Evolutionary conservation across 2,888 invertebrate genomes (phyloP), one percentile per base, ranked within the genome.

Genomic region (Orthosia incerta): DNA sequence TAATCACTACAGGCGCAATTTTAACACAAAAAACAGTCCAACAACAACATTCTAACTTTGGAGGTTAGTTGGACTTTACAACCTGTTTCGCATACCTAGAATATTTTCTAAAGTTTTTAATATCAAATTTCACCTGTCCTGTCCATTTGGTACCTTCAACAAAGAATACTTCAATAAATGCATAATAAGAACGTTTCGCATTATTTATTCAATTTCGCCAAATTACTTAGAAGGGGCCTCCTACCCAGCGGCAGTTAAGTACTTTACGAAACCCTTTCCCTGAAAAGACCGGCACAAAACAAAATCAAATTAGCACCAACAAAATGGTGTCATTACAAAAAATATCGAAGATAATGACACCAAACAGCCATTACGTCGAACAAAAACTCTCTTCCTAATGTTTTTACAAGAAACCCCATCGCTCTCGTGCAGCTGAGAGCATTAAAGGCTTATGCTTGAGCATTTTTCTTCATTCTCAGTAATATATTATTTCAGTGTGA

Each of bases 391-490:
- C 53, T 57, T 68, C 65, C 56, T 79, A 79, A 83, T 84, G 82
- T 82, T 84, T 82, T 82, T 79, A 79, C 79, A 79, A 71, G 78
- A 57, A 79, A 83, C 77, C 77, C 76, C 83, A 73, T 71, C 71
- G 76, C 78, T 79, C 79, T 74, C 56, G 39, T 70, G 77, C 85
- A 80, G 81, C 80, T 76, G 83, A 81, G 84, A 83, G 87, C 88
- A 89, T 91, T 90, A 91, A 88, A 87, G 88, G 89, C 88, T 90
- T 91, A 90, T 88, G 80, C 86, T 83, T 55, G 77, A 84, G 86
- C 88, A 89, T 90, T 92, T 91, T 91, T 91, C 89, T 89, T 90
- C 91, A 90, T 92, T 91, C 86, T 78, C 76, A 80, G 89, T 89
- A 89, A 92, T 93, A 91, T 90, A 90, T 92, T 90, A 92, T 90